phyloP scores from a whole-genome alignment of 1,140 invertebrate species.

The Bacillus rossius region DNA sequence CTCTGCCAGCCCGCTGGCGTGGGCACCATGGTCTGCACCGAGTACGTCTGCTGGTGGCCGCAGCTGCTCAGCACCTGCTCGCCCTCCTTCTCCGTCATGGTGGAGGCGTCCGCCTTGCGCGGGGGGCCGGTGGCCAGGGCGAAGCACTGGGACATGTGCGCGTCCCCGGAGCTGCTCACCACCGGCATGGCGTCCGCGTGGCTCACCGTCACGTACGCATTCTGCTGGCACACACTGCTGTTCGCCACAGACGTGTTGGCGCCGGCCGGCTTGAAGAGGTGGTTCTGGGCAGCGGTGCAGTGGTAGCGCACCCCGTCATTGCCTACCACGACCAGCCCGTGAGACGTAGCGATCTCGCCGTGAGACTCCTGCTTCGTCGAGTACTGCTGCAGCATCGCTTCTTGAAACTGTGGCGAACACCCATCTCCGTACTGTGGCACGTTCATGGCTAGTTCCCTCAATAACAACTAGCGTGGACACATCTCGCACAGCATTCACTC shows the following conservation, averaged over 20 bases:
- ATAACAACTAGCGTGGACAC: too few species aligned
- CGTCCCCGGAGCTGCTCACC: too few species aligned
- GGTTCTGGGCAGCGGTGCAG: not conserved
- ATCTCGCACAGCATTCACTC: too few species aligned
- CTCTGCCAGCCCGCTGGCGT: conserved; percentile 2
- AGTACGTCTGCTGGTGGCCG: not conserved
- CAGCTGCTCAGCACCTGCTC: not conserved
- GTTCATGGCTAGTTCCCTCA: conserved; percentile 7
- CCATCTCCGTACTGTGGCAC: conserved; percentile 7
- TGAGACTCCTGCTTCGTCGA: not conserved
- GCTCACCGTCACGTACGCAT: too few species aligned
- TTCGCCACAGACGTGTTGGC: too few species aligned
- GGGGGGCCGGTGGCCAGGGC: not conserved
- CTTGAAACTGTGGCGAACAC: not conserved
- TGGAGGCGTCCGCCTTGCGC: conserved; percentile 9
- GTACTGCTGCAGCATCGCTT: not conserved
- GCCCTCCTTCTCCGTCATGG: conserved; percentile 10
- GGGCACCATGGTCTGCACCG: conserved; percentile 1
- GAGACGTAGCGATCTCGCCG: not conserved
- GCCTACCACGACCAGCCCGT: conserved; percentile 5
- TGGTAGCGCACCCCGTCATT: conserved; percentile 5
- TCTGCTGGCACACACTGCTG: too few species aligned
- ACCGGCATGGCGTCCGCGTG: too few species aligned
- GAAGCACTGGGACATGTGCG: not conserved
- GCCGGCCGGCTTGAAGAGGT: not conserved